Evolutionary conservation across 2,888 invertebrate species (phyloP).

Genomic region (Ophion ellenae): DNA sequence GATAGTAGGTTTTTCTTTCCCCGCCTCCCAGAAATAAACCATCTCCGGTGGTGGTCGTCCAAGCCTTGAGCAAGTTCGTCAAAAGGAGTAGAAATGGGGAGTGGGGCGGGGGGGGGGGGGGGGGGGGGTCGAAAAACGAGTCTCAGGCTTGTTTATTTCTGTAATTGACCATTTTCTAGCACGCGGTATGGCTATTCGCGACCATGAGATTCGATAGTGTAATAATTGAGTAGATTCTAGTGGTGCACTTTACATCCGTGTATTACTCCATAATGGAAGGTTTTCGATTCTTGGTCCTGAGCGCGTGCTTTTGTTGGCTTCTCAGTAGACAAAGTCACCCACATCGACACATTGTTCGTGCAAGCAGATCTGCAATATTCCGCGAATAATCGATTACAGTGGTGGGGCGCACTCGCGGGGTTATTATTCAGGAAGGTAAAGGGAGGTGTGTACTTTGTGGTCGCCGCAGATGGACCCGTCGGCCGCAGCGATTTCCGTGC

Average conservation of each 20-base stretch:
- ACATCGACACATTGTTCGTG: constrained; percentile 42
- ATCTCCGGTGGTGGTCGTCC: not conserved
- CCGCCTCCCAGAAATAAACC: constrained; percentile 16
- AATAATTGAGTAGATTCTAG: too few species aligned
- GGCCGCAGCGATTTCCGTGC: constrained; percentile 32
- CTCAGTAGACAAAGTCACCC: constrained; percentile 11
- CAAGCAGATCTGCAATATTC: constrained; percentile 46
- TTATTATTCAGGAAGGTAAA: not conserved
- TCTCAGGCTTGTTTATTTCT: constrained; percentile 21
- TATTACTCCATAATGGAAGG: not conserved
- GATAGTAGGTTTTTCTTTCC: not conserved
- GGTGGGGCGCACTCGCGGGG: not conserved
- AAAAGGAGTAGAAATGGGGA: not conserved
- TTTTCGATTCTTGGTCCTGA: not conserved
- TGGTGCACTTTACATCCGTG: too few species aligned
- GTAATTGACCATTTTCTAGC: not conserved
- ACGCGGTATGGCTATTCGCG: not conserved
- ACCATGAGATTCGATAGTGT: not conserved
- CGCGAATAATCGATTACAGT: not conserved
- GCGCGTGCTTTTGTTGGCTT: not conserved
- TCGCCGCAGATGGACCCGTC: constrained; percentile 59
- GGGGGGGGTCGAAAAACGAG: not conserved
- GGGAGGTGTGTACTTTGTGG: constrained; percentile 27
- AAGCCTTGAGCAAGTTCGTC: constrained; percentile 18
- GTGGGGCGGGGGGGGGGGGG: not conserved